Evolutionary conservation across 2,888 invertebrate species (phyloP).

Genomic region (Elysia crispata): DNA sequence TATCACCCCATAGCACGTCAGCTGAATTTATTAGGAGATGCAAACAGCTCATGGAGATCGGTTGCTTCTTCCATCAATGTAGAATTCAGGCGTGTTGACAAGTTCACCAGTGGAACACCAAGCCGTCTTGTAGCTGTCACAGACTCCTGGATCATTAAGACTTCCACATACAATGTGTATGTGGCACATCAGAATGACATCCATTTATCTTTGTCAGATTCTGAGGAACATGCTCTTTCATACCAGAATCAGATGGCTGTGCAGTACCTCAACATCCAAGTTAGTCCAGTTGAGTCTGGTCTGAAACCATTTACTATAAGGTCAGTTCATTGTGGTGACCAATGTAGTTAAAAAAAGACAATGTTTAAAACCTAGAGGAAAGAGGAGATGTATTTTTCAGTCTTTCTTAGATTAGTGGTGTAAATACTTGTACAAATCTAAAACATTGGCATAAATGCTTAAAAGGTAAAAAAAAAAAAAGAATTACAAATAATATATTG

Average conservation of each 20-base stretch:
- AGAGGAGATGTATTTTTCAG: too few relatives aligned
- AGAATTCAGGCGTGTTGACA: slow-evolving; percentile 83
- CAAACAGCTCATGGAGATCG: slow-evolving; percentile 81
- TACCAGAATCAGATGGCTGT: slow-evolving; percentile 84
- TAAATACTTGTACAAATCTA: too few relatives aligned
- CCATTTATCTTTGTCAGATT: slow-evolving; percentile 85
- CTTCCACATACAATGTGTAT: slow-evolving; percentile 85
- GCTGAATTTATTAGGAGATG: slow-evolving; percentile 77
- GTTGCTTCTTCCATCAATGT: slow-evolving; percentile 85
- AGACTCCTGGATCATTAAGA: slow-evolving; percentile 92
- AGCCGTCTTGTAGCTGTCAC: slow-evolving; percentile 80
- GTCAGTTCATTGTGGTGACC: slow-evolving; percentile 81
- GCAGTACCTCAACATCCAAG: slow-evolving; percentile 90
- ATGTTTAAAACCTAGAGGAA: too few relatives aligned
- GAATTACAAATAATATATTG: too few relatives aligned
- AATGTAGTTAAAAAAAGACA: neutral
- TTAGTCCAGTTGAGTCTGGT: slow-evolving; percentile 74
- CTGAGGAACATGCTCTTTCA: slow-evolving; percentile 81
- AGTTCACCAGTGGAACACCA: slow-evolving; percentile 75
- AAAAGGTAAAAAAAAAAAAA: too few relatives aligned
- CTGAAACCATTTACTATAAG: slow-evolving; percentile 72
- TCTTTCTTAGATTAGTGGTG: too few relatives aligned
- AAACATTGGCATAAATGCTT: too few relatives aligned
- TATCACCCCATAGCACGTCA: slow-evolving; percentile 87
- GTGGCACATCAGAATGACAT: slow-evolving; percentile 89